Conservation (phyloP, 1,140 invertebrate species). For the Drosophila murphyi region DNA sequence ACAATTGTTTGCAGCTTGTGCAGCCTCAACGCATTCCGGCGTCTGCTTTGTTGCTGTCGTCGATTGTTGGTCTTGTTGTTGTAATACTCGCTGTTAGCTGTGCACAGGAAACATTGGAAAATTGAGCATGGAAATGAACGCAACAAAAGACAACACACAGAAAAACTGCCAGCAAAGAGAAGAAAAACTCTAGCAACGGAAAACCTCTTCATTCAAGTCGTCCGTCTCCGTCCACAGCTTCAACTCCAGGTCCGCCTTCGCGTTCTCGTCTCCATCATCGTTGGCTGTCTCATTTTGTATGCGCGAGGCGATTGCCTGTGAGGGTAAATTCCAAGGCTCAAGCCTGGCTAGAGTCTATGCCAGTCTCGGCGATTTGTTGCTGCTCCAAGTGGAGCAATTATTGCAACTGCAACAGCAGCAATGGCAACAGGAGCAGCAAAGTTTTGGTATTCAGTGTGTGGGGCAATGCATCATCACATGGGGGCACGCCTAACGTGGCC, state of each 20-base stretch:
- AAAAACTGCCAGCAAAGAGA: constrained; percentile 21
- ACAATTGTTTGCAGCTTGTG: constrained; percentile 81
- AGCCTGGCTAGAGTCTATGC: constrained; percentile 11
- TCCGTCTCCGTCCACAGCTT: constrained; percentile 30
- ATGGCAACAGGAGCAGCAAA: constrained; percentile 19
- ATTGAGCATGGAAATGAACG: constrained; percentile 81
- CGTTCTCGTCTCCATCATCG: constrained; percentile 6
- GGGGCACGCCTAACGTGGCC: constrained; percentile 14
- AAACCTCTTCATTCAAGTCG: constrained; percentile 78
- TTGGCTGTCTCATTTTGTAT: constrained; percentile 78
- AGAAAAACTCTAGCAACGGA: constrained; percentile 70
- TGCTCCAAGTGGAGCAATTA: constrained; percentile 55
- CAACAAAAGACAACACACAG: constrained; percentile 14
- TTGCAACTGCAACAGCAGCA: constrained; percentile 38
- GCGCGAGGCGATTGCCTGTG: constrained; percentile 64
- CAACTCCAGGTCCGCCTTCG: neutral
- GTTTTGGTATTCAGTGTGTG: constrained; percentile 40
- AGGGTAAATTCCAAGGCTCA: constrained; percentile 52
- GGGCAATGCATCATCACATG: constrained; percentile 52
- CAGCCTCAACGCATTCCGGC: constrained; percentile 71
- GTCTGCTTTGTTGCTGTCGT: constrained; percentile 44
- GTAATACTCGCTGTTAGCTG: constrained; percentile 53
- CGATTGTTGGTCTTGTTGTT: constrained; percentile 23
- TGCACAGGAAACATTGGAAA: constrained; percentile 80
- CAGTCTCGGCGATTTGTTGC: constrained; percentile 45